Evolutionary conservation across 64 coral and sea anemone species (phyloP).

Genomic region (Acropora yongei): DNA sequence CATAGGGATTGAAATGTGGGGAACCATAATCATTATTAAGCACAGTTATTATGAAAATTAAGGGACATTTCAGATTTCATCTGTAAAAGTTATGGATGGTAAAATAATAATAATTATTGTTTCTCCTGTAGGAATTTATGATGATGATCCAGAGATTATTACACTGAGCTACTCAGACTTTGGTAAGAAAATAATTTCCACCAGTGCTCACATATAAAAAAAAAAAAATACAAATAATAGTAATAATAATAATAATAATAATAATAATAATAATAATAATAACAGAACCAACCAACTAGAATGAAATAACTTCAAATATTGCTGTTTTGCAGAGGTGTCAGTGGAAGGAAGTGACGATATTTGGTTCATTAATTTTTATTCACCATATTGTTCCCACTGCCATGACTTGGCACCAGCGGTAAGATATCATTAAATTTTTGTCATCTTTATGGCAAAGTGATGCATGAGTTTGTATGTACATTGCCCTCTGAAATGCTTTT

Average conservation of each 20-base stretch:
- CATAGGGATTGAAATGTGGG: too few relatives aligned
- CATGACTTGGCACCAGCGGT: constrained; percentile 98
- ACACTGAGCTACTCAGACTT: constrained; percentile 97
- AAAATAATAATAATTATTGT: too few relatives aligned
- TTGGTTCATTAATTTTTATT: constrained; percentile 99
- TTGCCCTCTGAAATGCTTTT: too few relatives aligned
- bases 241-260: background rate
- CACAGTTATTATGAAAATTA: too few relatives aligned
- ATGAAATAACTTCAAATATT: too few relatives aligned
- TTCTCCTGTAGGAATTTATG: constrained; percentile 86
- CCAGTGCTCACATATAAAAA: too few relatives aligned
- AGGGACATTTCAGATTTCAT: too few relatives aligned
- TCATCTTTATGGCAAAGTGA: background rate
- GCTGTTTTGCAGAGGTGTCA: constrained; percentile 76
- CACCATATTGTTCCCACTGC: constrained; percentile 98
- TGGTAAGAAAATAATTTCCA: constrained; percentile 57
- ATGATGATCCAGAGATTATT: constrained; percentile 98
- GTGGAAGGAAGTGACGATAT: constrained; percentile 96
- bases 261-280: background rate
- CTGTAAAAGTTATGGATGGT: too few relatives aligned
- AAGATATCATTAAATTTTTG: constrained; percentile 12
- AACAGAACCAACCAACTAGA: too few relatives aligned
- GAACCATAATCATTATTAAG: too few relatives aligned
- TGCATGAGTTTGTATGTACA: background rate
- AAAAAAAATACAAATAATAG: too few relatives aligned